Conservation (phyloP, 35 echinoderm and acorn worm species). For the Apostichopus japonicus region DNA sequence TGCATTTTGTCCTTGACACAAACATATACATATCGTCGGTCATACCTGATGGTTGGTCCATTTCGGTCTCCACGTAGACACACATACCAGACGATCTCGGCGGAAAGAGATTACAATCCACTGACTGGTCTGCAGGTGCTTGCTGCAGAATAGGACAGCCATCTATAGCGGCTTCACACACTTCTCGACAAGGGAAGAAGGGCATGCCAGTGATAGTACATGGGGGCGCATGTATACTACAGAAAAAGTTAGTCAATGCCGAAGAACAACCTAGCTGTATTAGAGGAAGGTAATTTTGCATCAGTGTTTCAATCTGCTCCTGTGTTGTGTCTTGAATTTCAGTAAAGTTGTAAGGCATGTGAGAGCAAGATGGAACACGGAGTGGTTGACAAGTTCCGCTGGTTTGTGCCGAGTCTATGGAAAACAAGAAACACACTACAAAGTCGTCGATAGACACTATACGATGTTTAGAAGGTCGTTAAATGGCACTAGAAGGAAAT, state of each 20-base stretch:
- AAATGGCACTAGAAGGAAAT: too few relatives aligned
- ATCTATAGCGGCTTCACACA: conserved; percentile 8
- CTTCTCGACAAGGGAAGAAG: background rate
- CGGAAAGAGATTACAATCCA: background rate
- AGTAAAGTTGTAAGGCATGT: conserved; percentile 34
- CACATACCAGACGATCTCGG: background rate
- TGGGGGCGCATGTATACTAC: conserved; percentile 12
- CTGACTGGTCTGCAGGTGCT: background rate
- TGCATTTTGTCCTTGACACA: background rate
- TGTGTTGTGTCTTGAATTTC: background rate
- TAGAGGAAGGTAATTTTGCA: conserved; percentile 9
- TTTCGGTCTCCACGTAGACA: background rate
- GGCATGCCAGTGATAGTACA: background rate
- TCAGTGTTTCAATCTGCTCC: conserved; percentile 2
- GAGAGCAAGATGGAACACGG: background rate
- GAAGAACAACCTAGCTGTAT: conserved; percentile 7
- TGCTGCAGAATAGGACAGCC: conserved; percentile 9
- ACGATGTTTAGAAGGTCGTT: too few relatives aligned
- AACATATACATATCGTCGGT: background rate
- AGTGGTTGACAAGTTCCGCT: background rate
- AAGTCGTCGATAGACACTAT: background rate
- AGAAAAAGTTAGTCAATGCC: background rate
- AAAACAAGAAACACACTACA: background rate
- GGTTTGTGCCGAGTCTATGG: background rate
- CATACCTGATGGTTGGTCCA: background rate